A percentile compares a stretch with the other conserved stretches of the same genome.
These are phyloP conservation scores for Gobius niger DNA, from an alignment of 2,113 vertebrate genomes.

Conservation along the genomic window DNA sequence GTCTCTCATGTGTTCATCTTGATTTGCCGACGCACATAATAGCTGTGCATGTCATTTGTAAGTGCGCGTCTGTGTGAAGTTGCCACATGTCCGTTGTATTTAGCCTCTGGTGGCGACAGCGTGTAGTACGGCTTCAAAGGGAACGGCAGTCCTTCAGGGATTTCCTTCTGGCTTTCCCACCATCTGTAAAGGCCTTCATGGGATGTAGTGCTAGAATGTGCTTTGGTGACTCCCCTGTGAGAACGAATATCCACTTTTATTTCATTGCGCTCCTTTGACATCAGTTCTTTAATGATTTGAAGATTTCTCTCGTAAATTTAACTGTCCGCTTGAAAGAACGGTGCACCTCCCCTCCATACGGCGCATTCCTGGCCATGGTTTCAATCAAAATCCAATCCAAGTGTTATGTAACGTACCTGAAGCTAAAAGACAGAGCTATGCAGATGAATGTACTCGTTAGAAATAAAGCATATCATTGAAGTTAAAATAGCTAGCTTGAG, in stretches of 20 bases:
- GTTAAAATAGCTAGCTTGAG: no score
- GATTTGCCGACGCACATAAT: constrained; percentile 1
- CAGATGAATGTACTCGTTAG: constrained; percentile 4
- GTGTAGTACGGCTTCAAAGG: constrained; percentile 61
- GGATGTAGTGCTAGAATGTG: constrained; percentile 41
- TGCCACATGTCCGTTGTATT: constrained; percentile 30
- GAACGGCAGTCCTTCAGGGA: constrained; percentile 51
- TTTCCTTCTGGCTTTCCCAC: constrained; percentile 71
- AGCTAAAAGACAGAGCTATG: constrained; percentile 23
- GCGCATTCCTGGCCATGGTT: constrained; percentile 26
- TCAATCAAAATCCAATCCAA: constrained; percentile 17
- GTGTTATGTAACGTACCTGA: constrained; percentile 33
- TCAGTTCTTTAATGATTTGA: constrained; percentile 1
- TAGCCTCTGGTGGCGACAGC: constrained; percentile 40
- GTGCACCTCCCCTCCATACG: constrained; percentile 21
- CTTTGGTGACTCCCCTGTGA: constrained; percentile 40
- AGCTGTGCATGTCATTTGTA: constrained; percentile 28
- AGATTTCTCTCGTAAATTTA: constrained; percentile 1
- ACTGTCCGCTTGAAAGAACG: not conserved
- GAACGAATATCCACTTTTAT: constrained; percentile 17
- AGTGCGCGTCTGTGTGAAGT: constrained; percentile 35
- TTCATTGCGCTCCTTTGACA: constrained; percentile 3
- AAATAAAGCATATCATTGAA: no score
- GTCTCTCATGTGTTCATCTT: not conserved
- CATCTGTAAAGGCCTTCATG: constrained; percentile 55